phyloP scores from a whole-genome alignment of 2,113 vertebrate species.

The Chrysemys picta region DNA sequence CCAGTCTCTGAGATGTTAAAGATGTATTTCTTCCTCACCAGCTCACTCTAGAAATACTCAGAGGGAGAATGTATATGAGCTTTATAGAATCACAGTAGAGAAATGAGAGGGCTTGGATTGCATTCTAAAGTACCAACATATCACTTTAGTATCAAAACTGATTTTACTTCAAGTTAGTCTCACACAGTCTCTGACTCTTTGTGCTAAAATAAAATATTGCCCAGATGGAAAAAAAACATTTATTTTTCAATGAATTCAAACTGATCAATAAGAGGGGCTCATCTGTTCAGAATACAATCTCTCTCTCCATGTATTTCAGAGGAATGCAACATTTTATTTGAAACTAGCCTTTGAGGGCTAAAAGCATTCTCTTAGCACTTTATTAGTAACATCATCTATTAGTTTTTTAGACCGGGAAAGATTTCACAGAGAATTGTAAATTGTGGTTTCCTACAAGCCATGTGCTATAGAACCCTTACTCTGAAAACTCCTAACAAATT shows the following conservation, averaged over 20 bases:
- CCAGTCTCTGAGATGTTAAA: constrained; percentile 21
- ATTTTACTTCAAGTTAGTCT: constrained; percentile 36
- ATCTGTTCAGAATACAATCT: constrained; percentile 36
- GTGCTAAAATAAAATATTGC: constrained; percentile 42
- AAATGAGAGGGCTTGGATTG: background rate
- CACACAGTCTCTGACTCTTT: constrained; percentile 26
- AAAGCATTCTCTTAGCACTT: constrained; percentile 60
- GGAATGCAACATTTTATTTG: constrained; percentile 59
- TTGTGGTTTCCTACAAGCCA: constrained; percentile 43
- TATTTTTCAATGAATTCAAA: constrained; percentile 55
- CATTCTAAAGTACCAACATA: background rate
- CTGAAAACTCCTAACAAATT: constrained; percentile 61
- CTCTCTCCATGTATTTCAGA: constrained; percentile 28
- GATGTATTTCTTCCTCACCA: background rate
- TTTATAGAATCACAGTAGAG: constrained; percentile 6
- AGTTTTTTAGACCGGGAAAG: constrained; percentile 61
- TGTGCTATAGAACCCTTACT: constrained; percentile 12
- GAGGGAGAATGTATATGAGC: background rate
- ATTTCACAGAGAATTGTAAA: constrained; percentile 67
- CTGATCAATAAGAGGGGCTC: constrained; percentile 52
- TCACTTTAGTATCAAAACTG: constrained; percentile 39
- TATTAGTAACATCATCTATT: constrained; percentile 67
- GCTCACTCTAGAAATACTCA: background rate
- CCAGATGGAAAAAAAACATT: constrained; percentile 24
- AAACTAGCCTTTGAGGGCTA: constrained; percentile 59